phyloP scores from a whole-genome alignment of 2,113 vertebrate genomes.

The Numenius arquata region DNA sequence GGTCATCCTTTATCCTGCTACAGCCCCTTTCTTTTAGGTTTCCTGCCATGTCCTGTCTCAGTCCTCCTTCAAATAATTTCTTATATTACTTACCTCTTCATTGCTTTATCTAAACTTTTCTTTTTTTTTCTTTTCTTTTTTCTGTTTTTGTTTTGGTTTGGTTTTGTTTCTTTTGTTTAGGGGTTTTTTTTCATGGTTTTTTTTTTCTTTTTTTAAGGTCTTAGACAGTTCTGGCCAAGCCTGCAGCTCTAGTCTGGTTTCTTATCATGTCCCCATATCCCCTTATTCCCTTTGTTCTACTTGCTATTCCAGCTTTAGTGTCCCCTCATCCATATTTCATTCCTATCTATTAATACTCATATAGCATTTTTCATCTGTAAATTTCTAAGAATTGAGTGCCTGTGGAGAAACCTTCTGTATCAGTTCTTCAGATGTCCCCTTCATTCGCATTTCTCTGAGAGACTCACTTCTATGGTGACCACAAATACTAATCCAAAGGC shows the following conservation, averaged over 20 bases:
- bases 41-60: neutral
- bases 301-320: constrained; percentile 49
- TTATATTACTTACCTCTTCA: neutral
- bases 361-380: constrained; percentile 58
- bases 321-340: constrained; percentile 63
- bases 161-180: no score
- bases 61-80: neutral
- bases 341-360: constrained; percentile 52
- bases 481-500: constrained; percentile 17
- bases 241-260: neutral
- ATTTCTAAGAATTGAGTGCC: constrained; percentile 53
- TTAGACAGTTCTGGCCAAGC: neutral
- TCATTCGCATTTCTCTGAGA: constrained; percentile 1
- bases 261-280: neutral
- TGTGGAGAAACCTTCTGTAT: constrained; percentile 29
- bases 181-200: neutral
- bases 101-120: neutral
- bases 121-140: neutral
- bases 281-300: constrained; percentile 53
- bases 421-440: constrained; percentile 11
- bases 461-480: neutral
- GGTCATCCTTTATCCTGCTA: neutral
- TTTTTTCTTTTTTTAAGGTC: neutral
- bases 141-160: no score
- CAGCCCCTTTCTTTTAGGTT: neutral